Percentiles rank a stretch among this genome's conserved stretches.
These are phyloP conservation scores for Cettia cetti DNA, from an alignment of 2,113 vertebrate genomes.

Conservation along the genomic window DNA sequence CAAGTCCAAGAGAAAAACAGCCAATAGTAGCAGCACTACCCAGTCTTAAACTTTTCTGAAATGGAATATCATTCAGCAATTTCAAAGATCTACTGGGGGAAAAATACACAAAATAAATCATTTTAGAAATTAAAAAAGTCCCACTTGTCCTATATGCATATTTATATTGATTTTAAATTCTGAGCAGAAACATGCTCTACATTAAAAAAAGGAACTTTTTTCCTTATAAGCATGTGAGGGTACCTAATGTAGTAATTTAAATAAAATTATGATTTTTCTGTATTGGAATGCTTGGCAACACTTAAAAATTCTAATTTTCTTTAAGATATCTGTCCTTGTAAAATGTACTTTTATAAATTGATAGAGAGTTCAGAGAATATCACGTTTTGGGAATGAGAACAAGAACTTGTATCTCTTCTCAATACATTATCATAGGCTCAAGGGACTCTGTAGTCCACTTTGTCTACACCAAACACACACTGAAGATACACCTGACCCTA, in stretches of 20 bases:
- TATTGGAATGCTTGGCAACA: neutral
- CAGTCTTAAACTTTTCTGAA: neutral
- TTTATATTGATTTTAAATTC: neutral
- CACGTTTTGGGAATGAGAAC: neutral
- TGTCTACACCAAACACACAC: neutral
- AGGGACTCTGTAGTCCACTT: neutral
- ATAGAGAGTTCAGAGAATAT: neutral
- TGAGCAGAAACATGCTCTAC: neutral
- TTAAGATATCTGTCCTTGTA: neutral
- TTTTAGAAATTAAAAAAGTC: neutral
- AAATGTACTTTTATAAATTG: neutral
- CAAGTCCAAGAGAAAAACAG: neutral
- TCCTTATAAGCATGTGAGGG: neutral
- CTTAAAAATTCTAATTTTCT: neutral
- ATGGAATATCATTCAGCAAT: neutral
- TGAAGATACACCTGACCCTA: neutral
- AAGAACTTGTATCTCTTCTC: neutral
- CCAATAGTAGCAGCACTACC: neutral
- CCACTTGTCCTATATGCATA: neutral
- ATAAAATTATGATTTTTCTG: neutral
- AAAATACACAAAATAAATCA: neutral
- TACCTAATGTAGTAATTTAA: neutral
- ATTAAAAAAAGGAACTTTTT: neutral
- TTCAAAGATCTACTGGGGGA: neutral
- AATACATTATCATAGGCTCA: neutral